Base-by-base conservation (phyloP, 2,888 invertebrate species). In the Ceraclea dissimilis region DNA sequence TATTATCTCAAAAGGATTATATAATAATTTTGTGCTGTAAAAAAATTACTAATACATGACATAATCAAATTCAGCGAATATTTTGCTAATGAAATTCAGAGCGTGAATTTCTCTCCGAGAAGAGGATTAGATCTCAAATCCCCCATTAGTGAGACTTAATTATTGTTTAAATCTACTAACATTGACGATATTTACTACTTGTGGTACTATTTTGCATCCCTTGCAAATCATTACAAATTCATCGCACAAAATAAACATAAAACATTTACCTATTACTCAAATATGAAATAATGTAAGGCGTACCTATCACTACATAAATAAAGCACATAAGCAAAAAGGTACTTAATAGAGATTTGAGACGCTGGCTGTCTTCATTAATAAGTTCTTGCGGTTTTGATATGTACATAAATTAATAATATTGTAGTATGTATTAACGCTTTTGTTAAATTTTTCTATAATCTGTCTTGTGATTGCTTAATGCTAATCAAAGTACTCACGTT, bases 91-190 rank as follows among this genome's bases (percentile, higher is more conserved):
- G 20, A 18, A 46, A 46, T 20, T 20, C 31, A 55, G 53, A 52
- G 46, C 52, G 53, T 52, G 54, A 49, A 59, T 52, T 56, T 52
- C 33, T 44, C 50, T 46, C 49, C 26, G 43, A 44, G 44, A 39
- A 49, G 57, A 68, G 69, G 71, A 71, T 71, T 70, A 71, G 70
- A 71, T 69, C 69, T 68, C 69, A 72, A 67, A 71, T 70, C 70
- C 70, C 64, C 72, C 71, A 73, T 73, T 72, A 71, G 68, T 66
- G 66, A 65, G 43, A 66, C 67, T 64, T 68, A 66, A 22, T 47
- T 20, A 47, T 47, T 67, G 65, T 39, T 39, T 39, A 4, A 39
- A n/a, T n/a, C 39, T 39, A 39, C 39, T 8, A 39, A 16, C 39
- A 39, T 39, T 39, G 39, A 2, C n/a, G 13, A 16, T 39, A 13